phyloP scores from a whole-genome alignment of 2,113 vertebrate species.

The Gavialis gangeticus region DNA sequence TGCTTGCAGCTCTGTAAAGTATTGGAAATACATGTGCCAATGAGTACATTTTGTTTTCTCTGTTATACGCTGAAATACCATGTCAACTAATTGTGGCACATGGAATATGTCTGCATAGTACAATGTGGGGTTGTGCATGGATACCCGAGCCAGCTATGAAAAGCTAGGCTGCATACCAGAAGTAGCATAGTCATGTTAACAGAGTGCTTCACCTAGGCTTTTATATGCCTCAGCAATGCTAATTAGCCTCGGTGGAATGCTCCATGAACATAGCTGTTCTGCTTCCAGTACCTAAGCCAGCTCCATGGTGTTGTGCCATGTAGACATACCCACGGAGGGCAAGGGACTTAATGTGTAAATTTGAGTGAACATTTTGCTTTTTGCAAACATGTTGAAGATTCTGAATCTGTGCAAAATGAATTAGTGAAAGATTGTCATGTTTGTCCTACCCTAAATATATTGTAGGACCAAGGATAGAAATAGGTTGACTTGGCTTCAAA shows the following conservation, averaged over 20 bases:
- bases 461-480: not conserved
- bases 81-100: not conserved
- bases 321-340: no score
- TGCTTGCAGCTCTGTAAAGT: accelerated
- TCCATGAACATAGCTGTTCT: no score
- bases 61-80: not conserved
- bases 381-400: not conserved
- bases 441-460: not conserved
- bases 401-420: not conserved
- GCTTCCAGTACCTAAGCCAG: no score
- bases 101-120: no score
- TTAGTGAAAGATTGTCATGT: not conserved
- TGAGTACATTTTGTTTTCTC: not conserved
- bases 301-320: no score
- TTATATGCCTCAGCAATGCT: no score
- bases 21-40: conserved; percentile 3
- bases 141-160: not conserved
- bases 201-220: no score
- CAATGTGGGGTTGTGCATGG: no score
- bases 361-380: not conserved
- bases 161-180: not conserved
- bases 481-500: not conserved
- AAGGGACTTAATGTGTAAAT: no score
- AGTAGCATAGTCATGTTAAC: not conserved
- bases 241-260: no score